These are phyloP conservation scores for Spondyliosoma cantharus DNA, from an alignment of 2,797 vertebrate species.

Conservation along the genomic window DNA sequence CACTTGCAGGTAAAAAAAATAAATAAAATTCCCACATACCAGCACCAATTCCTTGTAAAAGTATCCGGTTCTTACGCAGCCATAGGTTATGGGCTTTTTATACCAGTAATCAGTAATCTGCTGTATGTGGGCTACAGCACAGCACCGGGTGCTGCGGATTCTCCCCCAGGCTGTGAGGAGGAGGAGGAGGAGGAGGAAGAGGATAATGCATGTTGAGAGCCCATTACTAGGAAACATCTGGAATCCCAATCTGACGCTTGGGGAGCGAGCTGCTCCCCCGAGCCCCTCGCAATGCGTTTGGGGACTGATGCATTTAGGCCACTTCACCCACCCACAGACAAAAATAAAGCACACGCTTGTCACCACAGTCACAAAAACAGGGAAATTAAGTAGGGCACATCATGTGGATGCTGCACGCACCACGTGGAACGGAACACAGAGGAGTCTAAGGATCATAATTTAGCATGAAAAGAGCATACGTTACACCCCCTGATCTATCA, in stretches of 20 bases:
- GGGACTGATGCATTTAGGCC: conserved; percentile 77
- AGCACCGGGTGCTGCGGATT: conserved; percentile 61
- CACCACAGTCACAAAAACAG: conserved; percentile 47
- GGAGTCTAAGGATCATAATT: conserved; percentile 12
- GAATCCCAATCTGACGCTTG: conserved; percentile 75
- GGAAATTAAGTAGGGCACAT: conserved; percentile 64
- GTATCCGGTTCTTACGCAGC: conserved; percentile 34
- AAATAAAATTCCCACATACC: conserved; percentile 2
- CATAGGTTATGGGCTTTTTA: conserved; percentile 54
- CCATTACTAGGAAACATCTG: conserved; percentile 83
- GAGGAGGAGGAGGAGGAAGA: conserved; percentile 63
- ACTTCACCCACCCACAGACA: conserved; percentile 71
- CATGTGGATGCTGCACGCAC: conserved; percentile 32
- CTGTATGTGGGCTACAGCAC: conserved; percentile 64
- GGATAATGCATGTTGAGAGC: conserved; percentile 78
- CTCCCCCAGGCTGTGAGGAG: conserved; percentile 66
- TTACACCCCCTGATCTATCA: background rate
- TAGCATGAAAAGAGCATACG: background rate
- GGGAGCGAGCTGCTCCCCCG: conserved; percentile 69
- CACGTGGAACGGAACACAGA: background rate
- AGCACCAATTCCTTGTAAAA: conserved; percentile 30
- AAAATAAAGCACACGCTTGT: conserved; percentile 62
- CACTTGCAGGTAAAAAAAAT: conserved; percentile 10
- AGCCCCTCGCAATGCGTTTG: conserved; percentile 59
- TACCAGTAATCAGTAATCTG: conserved; percentile 44